Evolutionary conservation across 1,140 invertebrate genomes (phyloP).

Genomic region (Adelges cooleyi): DNA sequence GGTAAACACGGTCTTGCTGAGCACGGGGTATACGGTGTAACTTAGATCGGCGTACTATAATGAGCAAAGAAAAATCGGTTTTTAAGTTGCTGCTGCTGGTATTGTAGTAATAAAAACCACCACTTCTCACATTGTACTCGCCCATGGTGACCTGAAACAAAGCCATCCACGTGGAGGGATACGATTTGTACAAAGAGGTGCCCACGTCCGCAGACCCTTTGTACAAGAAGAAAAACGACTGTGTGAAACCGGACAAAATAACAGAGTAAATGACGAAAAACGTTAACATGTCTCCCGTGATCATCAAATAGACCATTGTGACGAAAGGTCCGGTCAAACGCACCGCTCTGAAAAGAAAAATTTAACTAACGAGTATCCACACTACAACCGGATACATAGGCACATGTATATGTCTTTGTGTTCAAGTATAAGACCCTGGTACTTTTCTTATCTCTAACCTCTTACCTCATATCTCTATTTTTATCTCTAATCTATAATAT

Average conservation of each 20-base stretch:
- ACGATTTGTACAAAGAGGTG: conserved; percentile 67
- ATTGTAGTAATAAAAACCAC: neutral
- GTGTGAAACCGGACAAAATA: conserved; percentile 86
- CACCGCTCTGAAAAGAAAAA: conserved; percentile 64
- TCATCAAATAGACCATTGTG: conserved; percentile 98
- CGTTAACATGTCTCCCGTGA: conserved; percentile 92
- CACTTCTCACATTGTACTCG: conserved; percentile 82
- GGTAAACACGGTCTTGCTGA: conserved; percentile 89
- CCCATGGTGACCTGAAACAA: conserved; percentile 95
- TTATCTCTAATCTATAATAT: too few relatives aligned
- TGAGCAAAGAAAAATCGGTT: conserved; percentile 29
- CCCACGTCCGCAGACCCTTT: conserved; percentile 76
- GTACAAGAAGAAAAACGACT: conserved; percentile 94
- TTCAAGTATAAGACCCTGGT: too few relatives aligned
- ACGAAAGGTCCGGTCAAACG: conserved; percentile 92
- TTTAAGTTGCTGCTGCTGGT: neutral
- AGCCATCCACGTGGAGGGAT: conserved; percentile 90
- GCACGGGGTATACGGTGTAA: conserved; percentile 74
- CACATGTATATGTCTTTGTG: too few relatives aligned
- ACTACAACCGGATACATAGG: too few relatives aligned
- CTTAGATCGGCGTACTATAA: conserved; percentile 82
- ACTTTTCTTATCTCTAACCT: too few relatives aligned
- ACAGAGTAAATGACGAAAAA: conserved; percentile 94
- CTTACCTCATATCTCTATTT: too few relatives aligned
- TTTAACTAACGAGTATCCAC: too few relatives aligned